Conservation (phyloP, 2,797 vertebrate genomes). For the Hydrocynus forskahlii region DNA sequence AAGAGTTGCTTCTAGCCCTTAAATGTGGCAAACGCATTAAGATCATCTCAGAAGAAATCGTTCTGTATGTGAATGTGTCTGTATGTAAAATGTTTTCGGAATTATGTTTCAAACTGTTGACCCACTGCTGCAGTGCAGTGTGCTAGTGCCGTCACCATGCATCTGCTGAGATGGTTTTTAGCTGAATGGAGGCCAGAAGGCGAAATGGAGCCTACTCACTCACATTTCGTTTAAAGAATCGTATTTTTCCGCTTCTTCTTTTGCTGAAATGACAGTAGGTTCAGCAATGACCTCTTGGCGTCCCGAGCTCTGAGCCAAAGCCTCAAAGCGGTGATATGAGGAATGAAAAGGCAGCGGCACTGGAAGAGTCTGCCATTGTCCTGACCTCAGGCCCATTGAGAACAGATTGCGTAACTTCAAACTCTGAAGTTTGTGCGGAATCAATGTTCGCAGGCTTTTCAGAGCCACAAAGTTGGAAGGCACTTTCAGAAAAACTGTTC, state of each 20-base stretch:
- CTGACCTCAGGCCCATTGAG: background rate
- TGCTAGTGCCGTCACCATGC: background rate
- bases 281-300: background rate
- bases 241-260: background rate
- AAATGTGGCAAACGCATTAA: too few species aligned
- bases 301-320: background rate
- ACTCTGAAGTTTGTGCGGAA: background rate
- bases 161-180: background rate
- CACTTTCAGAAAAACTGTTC: background rate
- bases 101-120: too few species aligned
- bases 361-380: background rate
- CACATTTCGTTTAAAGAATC: background rate
- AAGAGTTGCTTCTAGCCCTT: too few species aligned
- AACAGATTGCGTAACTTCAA: background rate
- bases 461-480: background rate
- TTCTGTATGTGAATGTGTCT: too few species aligned
- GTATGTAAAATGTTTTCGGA: too few species aligned
- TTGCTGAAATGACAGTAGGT: background rate
- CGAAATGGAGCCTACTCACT: background rate
- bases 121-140: background rate
- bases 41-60: too few species aligned
- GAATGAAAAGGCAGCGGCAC: background rate
- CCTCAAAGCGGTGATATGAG: background rate
- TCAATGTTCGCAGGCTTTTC: background rate
- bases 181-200: background rate